Evolutionary conservation across 2,888 invertebrate genomes (phyloP), one percentile per base, ranked within the genome.

Genomic region (Cartodere bifasciata): DNA sequence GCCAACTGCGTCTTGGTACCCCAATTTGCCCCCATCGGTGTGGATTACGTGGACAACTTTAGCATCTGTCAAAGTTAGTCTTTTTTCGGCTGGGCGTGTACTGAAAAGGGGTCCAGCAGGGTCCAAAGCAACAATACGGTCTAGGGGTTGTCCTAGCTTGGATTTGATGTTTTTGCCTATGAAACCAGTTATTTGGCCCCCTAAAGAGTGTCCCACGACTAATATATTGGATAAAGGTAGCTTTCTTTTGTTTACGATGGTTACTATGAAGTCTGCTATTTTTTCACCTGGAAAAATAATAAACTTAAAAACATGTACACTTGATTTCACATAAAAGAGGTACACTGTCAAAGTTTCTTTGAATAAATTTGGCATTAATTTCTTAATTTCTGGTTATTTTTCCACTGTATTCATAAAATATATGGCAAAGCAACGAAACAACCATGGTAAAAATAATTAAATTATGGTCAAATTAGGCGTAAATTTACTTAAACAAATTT

Each of bases 31-130:
- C 20, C 46, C 49, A 29, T 54, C 47, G 1, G 51, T 46, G 31
- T 55, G 55, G 5, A 55, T 39, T 4, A 54, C 48, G 28, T 49
- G 44, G 1, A 55, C 55, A 3, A 54, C 42, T 17, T 50, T 40
- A 6, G 53, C 55, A 29, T 53, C 52, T 10, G 27, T 16, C 12
- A 25, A 32, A 21, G 28, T 32, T 15, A 35, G 16, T 32, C 35
- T 32, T 28, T 32, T 31, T 1, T 31, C 21, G 10, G 28, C 22
- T 1, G 39, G 37, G 9, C 34, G 16, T 3, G 16, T 20, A 14
- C 14, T 13, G 28, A 39, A 39, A 2, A 39, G 32, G 16, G 39
- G 39, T 4, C 39, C 52, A 29, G 51, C 52, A n/a, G 52, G 52
- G 37, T 52, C 52, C 6, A 52, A 35, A 4, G 48, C 51, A 13